A percentile compares a stretch with the other conserved stretches of the same genome.
Conservation (phyloP, 2,888 invertebrate species). For the Pycnomerus fuliginosus region DNA sequence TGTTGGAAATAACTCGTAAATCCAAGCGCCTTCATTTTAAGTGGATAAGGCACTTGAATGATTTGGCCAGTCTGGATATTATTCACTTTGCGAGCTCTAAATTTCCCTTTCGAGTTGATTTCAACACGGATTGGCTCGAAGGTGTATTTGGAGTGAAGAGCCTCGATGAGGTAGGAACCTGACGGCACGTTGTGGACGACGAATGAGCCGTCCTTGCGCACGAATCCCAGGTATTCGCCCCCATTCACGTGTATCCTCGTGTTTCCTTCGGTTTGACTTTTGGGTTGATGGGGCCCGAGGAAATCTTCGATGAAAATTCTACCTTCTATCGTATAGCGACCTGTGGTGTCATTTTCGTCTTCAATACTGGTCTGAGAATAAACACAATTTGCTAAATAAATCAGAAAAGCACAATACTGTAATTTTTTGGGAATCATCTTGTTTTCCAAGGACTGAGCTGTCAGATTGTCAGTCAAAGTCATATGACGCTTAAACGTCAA, state of each 20-base stretch:
- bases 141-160: conserved; percentile 84
- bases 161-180: conserved; percentile 93
- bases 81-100: conserved; percentile 91
- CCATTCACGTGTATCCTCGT: conserved; percentile 84
- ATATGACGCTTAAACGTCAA: too few relatives aligned
- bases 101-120: conserved; percentile 96
- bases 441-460: too few relatives aligned
- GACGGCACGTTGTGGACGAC: conserved; percentile 77
- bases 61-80: conserved; percentile 90
- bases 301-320: conserved; percentile 72
- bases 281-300: conserved; percentile 55
- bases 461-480: too few relatives aligned
- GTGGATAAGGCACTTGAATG: conserved; percentile 88
- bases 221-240: conserved; percentile 83
- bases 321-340: conserved; percentile 76
- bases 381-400: background rate
- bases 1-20: conserved; percentile 85
- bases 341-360: conserved; percentile 53
- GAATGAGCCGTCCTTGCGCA: conserved; percentile 91
- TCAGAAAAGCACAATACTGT: too few relatives aligned
- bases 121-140: conserved; percentile 96
- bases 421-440: too few relatives aligned
- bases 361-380: conserved; percentile 29
- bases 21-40: conserved; percentile 82
- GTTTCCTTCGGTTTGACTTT: conserved; percentile 78